Evolutionary conservation across 1,140 invertebrate species (phyloP).

Genomic region (Polyergus mexicanus): DNA sequence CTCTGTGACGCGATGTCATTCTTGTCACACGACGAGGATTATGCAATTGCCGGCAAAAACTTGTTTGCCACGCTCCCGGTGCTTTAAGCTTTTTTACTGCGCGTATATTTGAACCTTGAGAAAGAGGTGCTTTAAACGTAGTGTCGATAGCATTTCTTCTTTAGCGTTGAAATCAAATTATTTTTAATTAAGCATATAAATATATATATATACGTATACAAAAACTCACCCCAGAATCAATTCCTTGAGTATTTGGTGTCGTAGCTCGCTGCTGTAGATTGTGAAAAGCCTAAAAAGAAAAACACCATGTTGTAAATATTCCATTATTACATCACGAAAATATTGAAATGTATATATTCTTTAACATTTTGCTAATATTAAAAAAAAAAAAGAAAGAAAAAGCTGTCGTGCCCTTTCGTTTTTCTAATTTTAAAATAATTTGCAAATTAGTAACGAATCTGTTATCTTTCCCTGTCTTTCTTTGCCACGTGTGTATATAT

Average conservation of each 20-base stretch:
- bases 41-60: conserved; percentile 54
- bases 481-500: neutral
- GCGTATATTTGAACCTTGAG: neutral
- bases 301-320: neutral
- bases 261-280: conserved; percentile 85
- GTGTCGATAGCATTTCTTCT: neutral
- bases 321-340: neutral
- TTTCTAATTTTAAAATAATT: neutral
- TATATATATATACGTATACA: neutral
- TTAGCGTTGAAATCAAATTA: conserved; percentile 1
- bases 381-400: too few species aligned
- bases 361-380: neutral
- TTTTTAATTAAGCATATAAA: neutral
- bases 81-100: conserved; percentile 27
- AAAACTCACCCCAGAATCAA: conserved; percentile 85
- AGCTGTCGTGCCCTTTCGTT: neutral
- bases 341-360: neutral
- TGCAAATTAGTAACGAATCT: neutral
- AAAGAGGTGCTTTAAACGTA: neutral
- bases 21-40: conserved; percentile 40
- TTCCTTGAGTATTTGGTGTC: conserved; percentile 86
- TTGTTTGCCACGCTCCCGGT: conserved; percentile 54
- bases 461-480: too few species aligned
- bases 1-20: conserved; percentile 17
- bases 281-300: conserved; percentile 83